phyloP scores from a whole-genome alignment of 2,797 vertebrate species.

The Capromys pilorides region DNA sequence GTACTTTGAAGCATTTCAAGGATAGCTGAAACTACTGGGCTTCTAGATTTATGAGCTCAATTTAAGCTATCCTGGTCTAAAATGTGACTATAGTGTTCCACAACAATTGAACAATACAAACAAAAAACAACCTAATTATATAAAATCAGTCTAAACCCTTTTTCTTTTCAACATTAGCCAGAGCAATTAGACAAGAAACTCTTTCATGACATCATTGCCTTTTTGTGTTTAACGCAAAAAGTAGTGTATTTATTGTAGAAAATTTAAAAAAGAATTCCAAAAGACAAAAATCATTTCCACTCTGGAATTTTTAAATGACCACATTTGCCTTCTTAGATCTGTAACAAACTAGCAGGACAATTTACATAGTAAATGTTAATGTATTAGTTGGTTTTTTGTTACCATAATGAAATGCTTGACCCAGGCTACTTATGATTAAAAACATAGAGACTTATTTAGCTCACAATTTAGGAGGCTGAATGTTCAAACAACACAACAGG shows the following conservation, averaged over 20 bases:
- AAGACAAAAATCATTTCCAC: constrained; percentile 13
- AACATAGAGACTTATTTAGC: neutral
- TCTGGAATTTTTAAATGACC: constrained; percentile 38
- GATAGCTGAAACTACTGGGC: neutral
- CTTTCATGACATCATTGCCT: neutral
- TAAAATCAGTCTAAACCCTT: constrained; percentile 6
- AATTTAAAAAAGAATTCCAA: neutral
- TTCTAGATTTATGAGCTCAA: constrained; percentile 44
- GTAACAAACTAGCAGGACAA: neutral
- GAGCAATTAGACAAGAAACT: neutral
- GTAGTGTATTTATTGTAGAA: neutral
- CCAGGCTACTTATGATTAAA: neutral
- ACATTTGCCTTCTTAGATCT: constrained; percentile 32
- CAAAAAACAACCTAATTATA: neutral
- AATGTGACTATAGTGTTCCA: constrained; percentile 22
- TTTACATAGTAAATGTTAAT: constrained; percentile 10
- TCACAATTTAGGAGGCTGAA: neutral
- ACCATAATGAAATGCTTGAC: neutral
- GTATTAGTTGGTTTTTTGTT: neutral
- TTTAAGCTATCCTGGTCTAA: constrained; percentile 8
- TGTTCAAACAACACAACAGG: neutral
- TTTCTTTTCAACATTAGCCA: neutral
- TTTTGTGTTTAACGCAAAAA: constrained; percentile 45
- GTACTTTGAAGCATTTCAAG: constrained; percentile 13
- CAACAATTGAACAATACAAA: constrained; percentile 34